Evolutionary conservation across 2,797 vertebrate genomes (phyloP), one percentile per base, ranked within the genome.

Genomic region (Gallinago solitaria): DNA sequence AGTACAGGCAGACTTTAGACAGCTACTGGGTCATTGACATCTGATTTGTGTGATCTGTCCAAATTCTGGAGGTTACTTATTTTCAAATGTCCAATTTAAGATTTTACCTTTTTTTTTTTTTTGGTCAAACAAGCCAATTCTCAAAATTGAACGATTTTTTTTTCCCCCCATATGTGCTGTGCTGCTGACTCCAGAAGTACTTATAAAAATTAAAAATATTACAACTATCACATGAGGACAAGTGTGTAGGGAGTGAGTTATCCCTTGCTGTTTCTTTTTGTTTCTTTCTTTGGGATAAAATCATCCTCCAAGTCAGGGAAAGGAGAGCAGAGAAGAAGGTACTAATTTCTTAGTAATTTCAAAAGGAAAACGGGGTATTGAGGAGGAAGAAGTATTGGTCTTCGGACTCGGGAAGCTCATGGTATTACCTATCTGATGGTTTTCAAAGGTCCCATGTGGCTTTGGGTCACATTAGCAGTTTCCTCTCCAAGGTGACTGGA

Each of bases 1-100:
- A 98, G 98, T 98, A 98, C 98, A 98, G 98, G 98, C 98, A 98
- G 98, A 98, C 98, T 97, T 98, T 96, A 97, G 94, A 98, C 98
- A 98, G 98, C 98, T 97, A 97, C 93, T 96, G 98, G 98, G 98
- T 98, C 97, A 95, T 97, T 93, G 93, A 93, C 90, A 95, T 96
- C 90, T 89, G 82, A 80, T 96, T 95, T 85, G 69, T 80, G 75
- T 35, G 74, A 95, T 93, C 95, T 84, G 95, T 96, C 96, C 97
- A 95, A 57, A 97, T 97, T 95, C 85, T 90, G 93, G 78, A 86
- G 86, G 57, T 94, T 68, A 41, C 11, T 85, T 48, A 25, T 41
- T 94, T 95, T 90, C 39, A 19, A 84, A 50, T 19, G 75, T 82
- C 95, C 93, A 96, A 87, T 91, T 79, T 41, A 80, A 87, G 77